phyloP scores from a whole-genome alignment of 2,797 vertebrate species.

The Parauchenoglanis punctatus region DNA sequence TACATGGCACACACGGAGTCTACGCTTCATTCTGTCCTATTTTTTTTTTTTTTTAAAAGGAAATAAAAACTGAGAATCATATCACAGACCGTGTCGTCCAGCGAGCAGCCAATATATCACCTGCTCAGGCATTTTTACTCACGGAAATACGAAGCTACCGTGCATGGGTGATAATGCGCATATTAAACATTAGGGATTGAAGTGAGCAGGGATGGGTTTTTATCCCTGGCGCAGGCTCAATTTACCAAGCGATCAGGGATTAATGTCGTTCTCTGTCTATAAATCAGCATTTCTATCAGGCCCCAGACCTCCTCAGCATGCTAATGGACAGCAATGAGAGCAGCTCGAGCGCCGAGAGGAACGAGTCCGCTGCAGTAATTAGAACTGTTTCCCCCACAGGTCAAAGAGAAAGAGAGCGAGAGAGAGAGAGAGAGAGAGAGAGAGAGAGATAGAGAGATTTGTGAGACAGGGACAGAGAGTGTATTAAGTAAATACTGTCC shows the following conservation, averaged over 20 bases:
- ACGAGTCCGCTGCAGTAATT: conserved; percentile 49
- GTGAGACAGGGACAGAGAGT: conserved; percentile 13
- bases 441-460: conserved; percentile 17
- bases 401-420: conserved; percentile 12
- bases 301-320: conserved; percentile 57
- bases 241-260: conserved; percentile 62
- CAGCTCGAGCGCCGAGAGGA: conserved; percentile 38
- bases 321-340: conserved; percentile 54
- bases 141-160: conserved; percentile 17
- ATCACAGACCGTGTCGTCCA: conserved; percentile 5
- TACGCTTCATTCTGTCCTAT: not conserved
- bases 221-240: conserved; percentile 53
- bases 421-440: conserved; percentile 6
- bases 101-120: not conserved
- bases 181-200: conserved; percentile 48
- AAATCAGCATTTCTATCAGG: conserved; percentile 64
- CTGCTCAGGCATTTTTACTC: conserved; percentile 24
- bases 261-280: conserved; percentile 57
- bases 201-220: conserved; percentile 38
- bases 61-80: not conserved
- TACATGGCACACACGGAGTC: not conserved
- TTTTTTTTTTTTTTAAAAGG: not conserved
- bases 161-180: conserved; percentile 35
- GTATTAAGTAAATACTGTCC: conserved; percentile 41
- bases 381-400: conserved; percentile 46